phyloP scores from a whole-genome alignment of 2,113 vertebrate species.

The Periophthalmodon schlosseri region DNA sequence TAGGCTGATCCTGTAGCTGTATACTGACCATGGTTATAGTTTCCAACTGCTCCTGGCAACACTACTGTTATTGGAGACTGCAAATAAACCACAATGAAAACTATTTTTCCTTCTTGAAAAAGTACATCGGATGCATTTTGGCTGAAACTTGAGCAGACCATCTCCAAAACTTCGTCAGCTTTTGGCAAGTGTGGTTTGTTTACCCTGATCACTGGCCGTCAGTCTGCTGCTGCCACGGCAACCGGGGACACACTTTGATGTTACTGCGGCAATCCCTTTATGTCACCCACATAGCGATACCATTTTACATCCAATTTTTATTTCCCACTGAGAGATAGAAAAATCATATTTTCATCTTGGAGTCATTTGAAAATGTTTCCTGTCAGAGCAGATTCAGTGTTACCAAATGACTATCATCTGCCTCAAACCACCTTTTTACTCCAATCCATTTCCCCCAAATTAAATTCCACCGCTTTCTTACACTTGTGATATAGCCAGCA shows the following conservation, averaged over 20 bases:
- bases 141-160: neutral
- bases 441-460: constrained; percentile 41
- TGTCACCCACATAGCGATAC: neutral
- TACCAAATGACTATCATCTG: constrained; percentile 36
- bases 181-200: constrained; percentile 16
- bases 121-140: neutral
- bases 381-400: constrained; percentile 12
- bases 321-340: neutral
- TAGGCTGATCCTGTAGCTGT: too few species aligned
- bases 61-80: neutral
- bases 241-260: constrained; percentile 20
- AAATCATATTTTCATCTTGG: constrained; percentile 6
- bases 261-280: constrained; percentile 5
- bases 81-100: neutral
- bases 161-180: neutral
- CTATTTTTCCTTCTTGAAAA: neutral
- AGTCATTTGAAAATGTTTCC: constrained; percentile 7
- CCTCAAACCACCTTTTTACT: constrained; percentile 31
- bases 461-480: constrained; percentile 40
- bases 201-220: constrained; percentile 12
- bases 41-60: neutral
- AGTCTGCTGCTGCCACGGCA: constrained; percentile 4
- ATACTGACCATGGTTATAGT: too few species aligned
- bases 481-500: constrained; percentile 30
- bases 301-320: constrained; percentile 5